phyloP scores from a whole-genome alignment of 2,888 invertebrate species.

The Tenthredo livida region DNA sequence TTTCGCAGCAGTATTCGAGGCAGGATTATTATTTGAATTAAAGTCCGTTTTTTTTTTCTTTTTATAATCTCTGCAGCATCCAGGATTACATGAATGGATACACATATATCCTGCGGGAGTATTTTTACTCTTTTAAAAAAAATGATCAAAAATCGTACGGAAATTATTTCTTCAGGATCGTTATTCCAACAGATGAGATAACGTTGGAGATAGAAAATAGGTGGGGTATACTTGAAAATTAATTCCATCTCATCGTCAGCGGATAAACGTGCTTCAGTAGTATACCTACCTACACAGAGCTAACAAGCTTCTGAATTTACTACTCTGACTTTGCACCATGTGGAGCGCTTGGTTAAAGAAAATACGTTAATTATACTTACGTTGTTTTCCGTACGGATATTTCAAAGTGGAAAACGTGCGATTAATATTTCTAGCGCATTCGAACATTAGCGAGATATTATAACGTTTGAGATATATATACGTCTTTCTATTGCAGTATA shows the following conservation, averaged over 20 bases:
- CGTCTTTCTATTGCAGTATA: too few relatives aligned
- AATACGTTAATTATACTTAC: slow-evolving; percentile 3
- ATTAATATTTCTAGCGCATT: neutral
- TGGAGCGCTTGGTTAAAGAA: neutral
- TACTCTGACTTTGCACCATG: neutral
- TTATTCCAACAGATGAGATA: neutral
- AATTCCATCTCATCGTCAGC: slow-evolving; percentile 20
- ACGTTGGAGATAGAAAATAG: neutral
- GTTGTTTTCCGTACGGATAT: slow-evolving; percentile 1
- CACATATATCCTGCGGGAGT: neutral
- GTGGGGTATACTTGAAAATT: neutral
- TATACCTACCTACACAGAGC: neutral
- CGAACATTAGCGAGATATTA: too few relatives aligned
- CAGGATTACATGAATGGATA: neutral
- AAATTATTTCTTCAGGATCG: neutral
- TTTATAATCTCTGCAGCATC: neutral
- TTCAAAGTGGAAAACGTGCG: neutral
- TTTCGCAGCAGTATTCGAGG: neutral
- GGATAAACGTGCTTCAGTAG: slow-evolving; percentile 26
- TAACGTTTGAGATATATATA: too few relatives aligned
- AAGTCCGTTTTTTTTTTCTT: neutral
- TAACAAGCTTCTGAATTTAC: slow-evolving; percentile 25
- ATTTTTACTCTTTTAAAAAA: neutral
- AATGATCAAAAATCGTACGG: neutral
- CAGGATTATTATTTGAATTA: neutral